phyloP scores from a whole-genome alignment of 2,113 vertebrate genomes.

The Pelecanoides urinatrix region DNA sequence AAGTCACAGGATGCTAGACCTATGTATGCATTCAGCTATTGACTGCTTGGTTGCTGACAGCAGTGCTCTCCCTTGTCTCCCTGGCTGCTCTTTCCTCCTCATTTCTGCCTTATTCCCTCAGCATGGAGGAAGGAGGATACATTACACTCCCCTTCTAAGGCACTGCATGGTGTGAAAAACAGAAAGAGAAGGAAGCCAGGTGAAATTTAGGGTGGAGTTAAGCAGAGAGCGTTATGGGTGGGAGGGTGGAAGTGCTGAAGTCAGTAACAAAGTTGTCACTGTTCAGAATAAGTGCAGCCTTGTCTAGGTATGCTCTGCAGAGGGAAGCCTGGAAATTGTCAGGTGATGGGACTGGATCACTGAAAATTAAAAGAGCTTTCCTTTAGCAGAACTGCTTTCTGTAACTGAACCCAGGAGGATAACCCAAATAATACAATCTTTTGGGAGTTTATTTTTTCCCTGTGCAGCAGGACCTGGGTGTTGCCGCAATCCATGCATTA shows the following conservation, averaged over 20 bases:
- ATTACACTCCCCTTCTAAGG: neutral
- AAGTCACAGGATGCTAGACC: too few species aligned
- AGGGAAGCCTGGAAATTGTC: neutral
- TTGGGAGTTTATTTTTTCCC: neutral
- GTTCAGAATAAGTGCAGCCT: neutral
- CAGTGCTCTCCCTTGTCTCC: neutral
- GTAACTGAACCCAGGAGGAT: neutral
- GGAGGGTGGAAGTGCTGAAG: neutral
- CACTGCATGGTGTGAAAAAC: neutral
- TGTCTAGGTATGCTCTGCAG: neutral
- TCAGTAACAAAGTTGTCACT: neutral
- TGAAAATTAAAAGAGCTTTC: neutral
- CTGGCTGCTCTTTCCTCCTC: neutral
- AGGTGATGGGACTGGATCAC: neutral
- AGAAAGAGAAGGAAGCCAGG: neutral
- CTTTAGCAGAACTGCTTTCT: neutral
- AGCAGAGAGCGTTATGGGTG: accelerated
- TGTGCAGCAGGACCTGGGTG: neutral
- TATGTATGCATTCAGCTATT: accelerated
- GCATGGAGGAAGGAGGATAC: too few species aligned
- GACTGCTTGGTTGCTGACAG: neutral
- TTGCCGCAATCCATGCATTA: neutral
- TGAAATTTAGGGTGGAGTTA: neutral
- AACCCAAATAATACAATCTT: neutral
- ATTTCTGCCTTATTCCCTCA: neutral